Evolutionary conservation across 37 sponge, comb jelly and placozoan genomes (phyloP).

Genomic region (Cladorhizidae sp.): DNA sequence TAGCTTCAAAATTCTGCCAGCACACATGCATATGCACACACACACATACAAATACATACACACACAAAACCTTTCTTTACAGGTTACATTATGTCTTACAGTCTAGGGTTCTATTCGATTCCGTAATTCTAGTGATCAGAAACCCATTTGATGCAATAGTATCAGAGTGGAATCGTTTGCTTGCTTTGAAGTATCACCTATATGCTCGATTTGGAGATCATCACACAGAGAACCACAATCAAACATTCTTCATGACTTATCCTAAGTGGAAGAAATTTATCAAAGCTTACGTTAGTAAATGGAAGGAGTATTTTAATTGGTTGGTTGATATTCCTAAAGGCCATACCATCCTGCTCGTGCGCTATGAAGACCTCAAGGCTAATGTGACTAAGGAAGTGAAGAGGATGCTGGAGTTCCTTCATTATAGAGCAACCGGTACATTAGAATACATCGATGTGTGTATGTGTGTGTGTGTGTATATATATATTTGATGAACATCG

Average conservation of each 20-base stretch:
- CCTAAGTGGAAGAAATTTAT: neutral
- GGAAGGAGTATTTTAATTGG: neutral
- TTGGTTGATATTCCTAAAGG: too few relatives aligned
- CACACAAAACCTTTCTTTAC: too few relatives aligned
- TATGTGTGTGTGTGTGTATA: neutral
- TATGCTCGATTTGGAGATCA: neutral
- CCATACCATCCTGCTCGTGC: neutral
- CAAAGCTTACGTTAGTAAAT: neutral
- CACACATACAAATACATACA: too few relatives aligned
- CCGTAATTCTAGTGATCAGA: constrained; percentile 46
- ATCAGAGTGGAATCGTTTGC: constrained; percentile 54
- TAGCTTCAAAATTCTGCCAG: too few relatives aligned
- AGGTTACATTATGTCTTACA: neutral
- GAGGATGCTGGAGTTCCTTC: constrained; percentile 50
- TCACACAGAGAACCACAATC: constrained; percentile 2
- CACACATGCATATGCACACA: too few relatives aligned
- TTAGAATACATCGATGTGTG: too few relatives aligned
- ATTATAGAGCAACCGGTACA: neutral
- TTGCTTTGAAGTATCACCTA: neutral
- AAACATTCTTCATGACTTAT: neutral
- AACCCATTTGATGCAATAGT: constrained; percentile 52
- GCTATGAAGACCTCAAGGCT: constrained; percentile 49
- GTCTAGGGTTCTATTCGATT: constrained; percentile 9
- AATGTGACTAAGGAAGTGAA: constrained; percentile 20
- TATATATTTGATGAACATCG: neutral